Evolutionary conservation across 2,113 vertebrate species (phyloP).

Genomic region (Calonectris borealis): DNA sequence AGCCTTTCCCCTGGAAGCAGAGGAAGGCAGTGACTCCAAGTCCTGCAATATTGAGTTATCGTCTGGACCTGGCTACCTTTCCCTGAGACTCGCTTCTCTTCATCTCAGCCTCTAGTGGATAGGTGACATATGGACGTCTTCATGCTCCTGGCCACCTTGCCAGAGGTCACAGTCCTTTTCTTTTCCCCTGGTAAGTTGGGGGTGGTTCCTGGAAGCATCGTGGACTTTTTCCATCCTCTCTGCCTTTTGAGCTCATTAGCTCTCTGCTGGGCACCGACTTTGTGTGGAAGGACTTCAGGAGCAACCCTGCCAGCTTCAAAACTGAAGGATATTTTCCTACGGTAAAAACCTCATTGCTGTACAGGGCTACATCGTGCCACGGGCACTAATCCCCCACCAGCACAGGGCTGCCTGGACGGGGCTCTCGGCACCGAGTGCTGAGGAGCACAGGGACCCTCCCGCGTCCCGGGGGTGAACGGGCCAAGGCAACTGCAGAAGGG

Average conservation of each 20-base stretch:
- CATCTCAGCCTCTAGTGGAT: not conserved
- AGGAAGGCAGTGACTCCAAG: not conserved
- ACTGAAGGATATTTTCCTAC: not conserved
- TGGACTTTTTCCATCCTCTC: not conserved
- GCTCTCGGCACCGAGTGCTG: too few species aligned
- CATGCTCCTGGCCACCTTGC: not conserved
- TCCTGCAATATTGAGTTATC: not conserved
- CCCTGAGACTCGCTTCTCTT: not conserved
- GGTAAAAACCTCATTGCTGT: not conserved
- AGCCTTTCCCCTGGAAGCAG: slow-evolving; percentile 9
- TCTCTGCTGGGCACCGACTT: not conserved
- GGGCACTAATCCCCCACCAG: not conserved
- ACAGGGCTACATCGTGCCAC: accelerated
- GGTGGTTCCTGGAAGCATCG: not conserved
- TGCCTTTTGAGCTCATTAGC: not conserved
- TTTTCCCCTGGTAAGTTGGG: not conserved
- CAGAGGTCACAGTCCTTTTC: slow-evolving; percentile 10
- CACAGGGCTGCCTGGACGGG: not conserved
- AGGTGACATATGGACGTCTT: not conserved
- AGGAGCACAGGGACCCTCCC: not conserved
- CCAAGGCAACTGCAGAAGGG: not conserved
- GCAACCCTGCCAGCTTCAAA: not conserved
- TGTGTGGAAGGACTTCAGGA: not conserved
- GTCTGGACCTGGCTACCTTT: not conserved
- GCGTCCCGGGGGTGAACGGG: accelerated